Conservation (phyloP, 2,888 invertebrate genomes). For the Drosophila monieri region DNA sequence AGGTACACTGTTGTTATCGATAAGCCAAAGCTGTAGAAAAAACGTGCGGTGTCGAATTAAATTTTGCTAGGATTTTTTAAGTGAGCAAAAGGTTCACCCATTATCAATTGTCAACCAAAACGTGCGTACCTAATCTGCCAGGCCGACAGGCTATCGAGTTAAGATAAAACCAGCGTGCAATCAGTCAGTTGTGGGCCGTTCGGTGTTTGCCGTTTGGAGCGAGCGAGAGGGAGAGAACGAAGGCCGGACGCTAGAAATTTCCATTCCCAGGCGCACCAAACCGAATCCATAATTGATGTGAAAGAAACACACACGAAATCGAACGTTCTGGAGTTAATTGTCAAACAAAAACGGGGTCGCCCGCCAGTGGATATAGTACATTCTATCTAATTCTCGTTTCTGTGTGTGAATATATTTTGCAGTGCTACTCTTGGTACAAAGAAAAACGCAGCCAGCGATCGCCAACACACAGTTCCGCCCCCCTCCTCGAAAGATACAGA, state of each 20-base stretch:
- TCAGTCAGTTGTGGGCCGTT: background rate
- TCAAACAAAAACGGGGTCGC: conserved; percentile 39
- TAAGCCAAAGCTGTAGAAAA: conserved; percentile 18
- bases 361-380: conserved; percentile 18
- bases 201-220: conserved; percentile 5
- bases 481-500: background rate
- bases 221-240: conserved; percentile 20
- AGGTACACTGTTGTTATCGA: conserved; percentile 2
- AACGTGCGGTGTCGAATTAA: conserved; percentile 33
- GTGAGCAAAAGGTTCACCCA: conserved; percentile 20
- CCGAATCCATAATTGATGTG: conserved; percentile 63
- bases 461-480: conserved; percentile 13
- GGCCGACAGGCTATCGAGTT: background rate
- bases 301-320: conserved; percentile 31
- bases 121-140: conserved; percentile 19
- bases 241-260: conserved; percentile 51
- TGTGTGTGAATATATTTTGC: conserved; percentile 36
- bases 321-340: conserved; percentile 43
- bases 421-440: conserved; percentile 34
- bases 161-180: background rate
- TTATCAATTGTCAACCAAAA: conserved; percentile 31
- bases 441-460: conserved; percentile 22
- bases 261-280: conserved; percentile 19
- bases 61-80: conserved; percentile 16
- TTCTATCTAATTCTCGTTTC: conserved; percentile 42